These are phyloP conservation scores for Elephantulus edwardii DNA, from an alignment of 2,113 vertebrate species.

Conservation along the genomic window DNA sequence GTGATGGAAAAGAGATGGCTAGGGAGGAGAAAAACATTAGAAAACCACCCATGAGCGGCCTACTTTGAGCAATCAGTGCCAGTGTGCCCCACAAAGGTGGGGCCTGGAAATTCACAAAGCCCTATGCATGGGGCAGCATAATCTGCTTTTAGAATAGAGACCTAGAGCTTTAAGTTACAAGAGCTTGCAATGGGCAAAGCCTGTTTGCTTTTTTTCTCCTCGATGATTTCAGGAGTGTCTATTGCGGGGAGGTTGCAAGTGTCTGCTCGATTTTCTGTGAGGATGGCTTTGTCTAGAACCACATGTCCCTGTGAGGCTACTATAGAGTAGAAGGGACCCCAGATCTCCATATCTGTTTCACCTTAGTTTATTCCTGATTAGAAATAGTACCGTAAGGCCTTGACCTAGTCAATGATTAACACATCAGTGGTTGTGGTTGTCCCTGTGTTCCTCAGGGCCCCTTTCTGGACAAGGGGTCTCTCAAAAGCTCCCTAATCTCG, in stretches of 20 bases:
- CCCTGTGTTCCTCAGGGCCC: not conserved
- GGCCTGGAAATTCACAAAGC: not conserved
- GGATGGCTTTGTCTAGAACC: not conserved
- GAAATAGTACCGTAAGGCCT: not conserved
- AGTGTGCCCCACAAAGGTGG: not conserved
- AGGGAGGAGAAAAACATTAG: not conserved
- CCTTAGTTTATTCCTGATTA: not conserved
- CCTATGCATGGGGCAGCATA: not conserved
- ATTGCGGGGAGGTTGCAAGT: not conserved
- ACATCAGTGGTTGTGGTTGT: not conserved
- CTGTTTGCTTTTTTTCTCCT: constrained; percentile 6
- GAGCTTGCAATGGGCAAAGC: not conserved
- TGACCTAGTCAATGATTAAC: not conserved
- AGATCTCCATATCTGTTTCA: not conserved
- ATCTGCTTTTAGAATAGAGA: constrained; percentile 20
- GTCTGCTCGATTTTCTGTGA: not conserved
- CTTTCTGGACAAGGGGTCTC: not conserved
- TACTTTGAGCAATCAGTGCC: not conserved
- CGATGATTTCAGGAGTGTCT: not conserved
- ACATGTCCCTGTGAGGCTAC: not conserved
- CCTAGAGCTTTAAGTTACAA: not conserved
- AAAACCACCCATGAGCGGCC: not conserved
- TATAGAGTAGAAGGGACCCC: not conserved
- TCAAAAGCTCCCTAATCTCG: too few species aligned
- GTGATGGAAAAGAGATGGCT: not conserved